Evolutionary conservation across 2,888 invertebrate species (phyloP).

Genomic region (Xylophagus ater): DNA sequence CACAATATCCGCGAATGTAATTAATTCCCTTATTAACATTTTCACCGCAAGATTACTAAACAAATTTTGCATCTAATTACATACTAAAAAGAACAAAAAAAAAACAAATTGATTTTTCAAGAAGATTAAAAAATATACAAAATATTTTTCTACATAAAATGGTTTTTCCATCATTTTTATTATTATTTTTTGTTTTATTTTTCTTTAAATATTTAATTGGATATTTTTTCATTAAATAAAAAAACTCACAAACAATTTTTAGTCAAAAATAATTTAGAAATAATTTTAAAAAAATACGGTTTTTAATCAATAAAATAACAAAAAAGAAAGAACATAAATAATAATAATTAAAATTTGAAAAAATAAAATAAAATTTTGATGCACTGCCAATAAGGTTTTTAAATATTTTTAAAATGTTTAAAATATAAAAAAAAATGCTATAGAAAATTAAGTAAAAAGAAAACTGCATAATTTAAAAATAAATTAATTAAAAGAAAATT

Average conservation of each 20-base stretch:
- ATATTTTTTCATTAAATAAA: background rate
- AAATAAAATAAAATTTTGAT: constrained; percentile 19
- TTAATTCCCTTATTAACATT: no score
- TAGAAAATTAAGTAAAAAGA: constrained; percentile 6
- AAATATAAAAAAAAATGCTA: constrained; percentile 9
- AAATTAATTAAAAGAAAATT: constrained; percentile 2
- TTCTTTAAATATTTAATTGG: background rate
- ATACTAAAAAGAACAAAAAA: no score
- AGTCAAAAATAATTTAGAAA: no score
- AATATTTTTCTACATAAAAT: no score
- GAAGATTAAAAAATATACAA: no score
- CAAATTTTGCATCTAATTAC: no score
- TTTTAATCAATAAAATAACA: constrained; percentile 10
- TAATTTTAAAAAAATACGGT: constrained; percentile 2
- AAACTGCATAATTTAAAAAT: background rate
- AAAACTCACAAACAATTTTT: background rate
- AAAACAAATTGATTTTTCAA: no score
- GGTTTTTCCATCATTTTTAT: no score
- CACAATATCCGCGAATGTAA: no score
- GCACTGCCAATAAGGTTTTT: constrained; percentile 26
- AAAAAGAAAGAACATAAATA: constrained; percentile 3
- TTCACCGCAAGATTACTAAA: no score
- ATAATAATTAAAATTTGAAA: background rate
- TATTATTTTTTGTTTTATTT: no score
- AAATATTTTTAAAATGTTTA: constrained; percentile 19